Evolutionary conservation across 2,888 invertebrate genomes (phyloP).

Genomic region (Apeira syringaria): DNA sequence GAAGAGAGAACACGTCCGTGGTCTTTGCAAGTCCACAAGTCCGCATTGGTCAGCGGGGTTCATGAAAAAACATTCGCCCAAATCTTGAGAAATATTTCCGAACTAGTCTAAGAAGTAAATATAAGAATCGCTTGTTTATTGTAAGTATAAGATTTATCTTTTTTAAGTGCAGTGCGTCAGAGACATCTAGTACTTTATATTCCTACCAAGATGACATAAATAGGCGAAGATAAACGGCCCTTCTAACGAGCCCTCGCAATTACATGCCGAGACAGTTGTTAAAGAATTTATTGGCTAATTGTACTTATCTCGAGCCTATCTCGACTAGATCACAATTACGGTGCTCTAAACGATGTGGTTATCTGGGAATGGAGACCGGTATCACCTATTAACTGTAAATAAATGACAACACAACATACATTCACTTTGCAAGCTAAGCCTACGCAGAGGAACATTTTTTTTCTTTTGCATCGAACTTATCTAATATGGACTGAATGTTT

Average conservation of each 20-base stretch:
- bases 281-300: slow-evolving; percentile 36
- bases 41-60: no score
- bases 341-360: slow-evolving; percentile 25
- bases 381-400: slow-evolving; percentile 10
- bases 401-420: neutral
- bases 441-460: neutral
- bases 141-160: no score
- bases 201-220: slow-evolving; percentile 34
- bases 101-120: no score
- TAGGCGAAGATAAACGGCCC: slow-evolving; percentile 26
- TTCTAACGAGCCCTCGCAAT: slow-evolving; percentile 31
- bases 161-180: no score
- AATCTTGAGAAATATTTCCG: no score
- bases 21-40: no score
- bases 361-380: slow-evolving; percentile 24
- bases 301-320: slow-evolving; percentile 22
- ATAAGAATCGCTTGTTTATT: no score
- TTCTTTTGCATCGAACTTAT: no score
- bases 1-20: no score
- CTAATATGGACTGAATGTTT: no score
- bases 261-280: slow-evolving; percentile 27
- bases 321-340: slow-evolving; percentile 29
- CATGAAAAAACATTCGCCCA: no score
- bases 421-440: neutral
- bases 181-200: no score